These are phyloP conservation scores for Zalophus californianus DNA, from an alignment of 2,797 vertebrate species.

Conservation along the genomic window DNA sequence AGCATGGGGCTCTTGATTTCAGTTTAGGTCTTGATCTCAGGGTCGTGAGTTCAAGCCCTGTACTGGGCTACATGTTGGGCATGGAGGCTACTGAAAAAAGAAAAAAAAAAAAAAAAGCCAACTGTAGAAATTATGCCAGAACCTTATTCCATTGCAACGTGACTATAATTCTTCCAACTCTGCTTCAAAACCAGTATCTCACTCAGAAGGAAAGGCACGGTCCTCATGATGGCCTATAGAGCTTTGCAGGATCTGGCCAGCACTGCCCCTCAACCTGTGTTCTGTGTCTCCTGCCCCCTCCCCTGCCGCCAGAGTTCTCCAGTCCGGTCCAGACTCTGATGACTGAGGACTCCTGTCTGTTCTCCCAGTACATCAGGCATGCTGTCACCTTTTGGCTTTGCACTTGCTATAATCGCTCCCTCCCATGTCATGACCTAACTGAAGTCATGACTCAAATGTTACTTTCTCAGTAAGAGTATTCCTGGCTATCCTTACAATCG, in stretches of 20 bases:
- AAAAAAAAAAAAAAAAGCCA: background rate
- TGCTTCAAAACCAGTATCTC: background rate
- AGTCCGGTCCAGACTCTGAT: background rate
- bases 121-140: background rate
- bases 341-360: background rate
- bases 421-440: background rate
- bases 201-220: background rate
- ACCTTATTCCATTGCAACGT: background rate
- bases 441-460: background rate
- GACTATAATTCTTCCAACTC: background rate
- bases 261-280: background rate
- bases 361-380: background rate
- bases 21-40: background rate
- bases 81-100: background rate
- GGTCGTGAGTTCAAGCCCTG: background rate
- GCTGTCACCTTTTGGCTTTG: background rate
- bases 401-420: background rate
- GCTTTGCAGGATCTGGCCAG: background rate
- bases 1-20: background rate
- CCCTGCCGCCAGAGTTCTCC: background rate
- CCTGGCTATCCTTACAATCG: background rate
- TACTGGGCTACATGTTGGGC: background rate
- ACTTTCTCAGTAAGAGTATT: background rate
- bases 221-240: background rate
- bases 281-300: rapidly evolving